Evolutionary conservation across 2,888 invertebrate species (phyloP).

Genomic region (Zygaena filipendulae): DNA sequence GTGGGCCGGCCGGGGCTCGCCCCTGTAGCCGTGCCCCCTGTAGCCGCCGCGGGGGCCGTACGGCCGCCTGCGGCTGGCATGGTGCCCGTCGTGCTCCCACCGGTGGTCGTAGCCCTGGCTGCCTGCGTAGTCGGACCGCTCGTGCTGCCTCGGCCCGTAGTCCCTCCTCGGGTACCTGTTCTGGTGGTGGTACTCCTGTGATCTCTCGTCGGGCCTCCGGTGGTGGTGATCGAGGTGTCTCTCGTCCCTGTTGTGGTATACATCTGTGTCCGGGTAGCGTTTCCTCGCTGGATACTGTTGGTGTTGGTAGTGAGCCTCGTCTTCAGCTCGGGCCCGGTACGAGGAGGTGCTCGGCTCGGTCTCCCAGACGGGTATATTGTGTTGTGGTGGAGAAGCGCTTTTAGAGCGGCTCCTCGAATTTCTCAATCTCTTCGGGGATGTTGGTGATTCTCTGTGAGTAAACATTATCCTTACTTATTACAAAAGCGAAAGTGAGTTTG

Average conservation of each 20-base stretch:
- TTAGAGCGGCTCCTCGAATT: constrained; percentile 32
- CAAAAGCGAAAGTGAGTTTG: too few species aligned
- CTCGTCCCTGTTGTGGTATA: too few species aligned
- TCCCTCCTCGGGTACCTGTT: constrained; percentile 24
- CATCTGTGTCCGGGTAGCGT: too few species aligned
- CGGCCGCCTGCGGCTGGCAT: constrained; percentile 23
- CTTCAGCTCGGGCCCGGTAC: too few species aligned
- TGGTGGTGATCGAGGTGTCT: too few species aligned
- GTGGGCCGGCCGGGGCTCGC: too few species aligned
- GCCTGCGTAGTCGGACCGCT: too few species aligned
- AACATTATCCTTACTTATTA: too few species aligned
- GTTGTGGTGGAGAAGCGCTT: constrained; percentile 32
- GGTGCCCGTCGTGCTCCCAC: constrained; percentile 25
- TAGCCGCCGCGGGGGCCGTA: constrained; percentile 31
- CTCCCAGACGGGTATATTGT: constrained; percentile 40
- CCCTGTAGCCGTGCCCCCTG: constrained; percentile 23
- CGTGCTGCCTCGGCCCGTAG: too few species aligned
- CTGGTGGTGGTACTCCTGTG: constrained; percentile 18
- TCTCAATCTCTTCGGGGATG: constrained; percentile 29
- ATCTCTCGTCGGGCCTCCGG: constrained; percentile 22
- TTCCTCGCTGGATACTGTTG: too few species aligned
- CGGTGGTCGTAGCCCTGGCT: constrained; percentile 18
- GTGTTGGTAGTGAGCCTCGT: too few species aligned
- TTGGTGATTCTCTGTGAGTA: constrained; percentile 38
- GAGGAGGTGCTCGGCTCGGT: too few species aligned